Evolutionary conservation across 2,797 vertebrate species (phyloP).

Genomic region (Rhodeus uyekii): DNA sequence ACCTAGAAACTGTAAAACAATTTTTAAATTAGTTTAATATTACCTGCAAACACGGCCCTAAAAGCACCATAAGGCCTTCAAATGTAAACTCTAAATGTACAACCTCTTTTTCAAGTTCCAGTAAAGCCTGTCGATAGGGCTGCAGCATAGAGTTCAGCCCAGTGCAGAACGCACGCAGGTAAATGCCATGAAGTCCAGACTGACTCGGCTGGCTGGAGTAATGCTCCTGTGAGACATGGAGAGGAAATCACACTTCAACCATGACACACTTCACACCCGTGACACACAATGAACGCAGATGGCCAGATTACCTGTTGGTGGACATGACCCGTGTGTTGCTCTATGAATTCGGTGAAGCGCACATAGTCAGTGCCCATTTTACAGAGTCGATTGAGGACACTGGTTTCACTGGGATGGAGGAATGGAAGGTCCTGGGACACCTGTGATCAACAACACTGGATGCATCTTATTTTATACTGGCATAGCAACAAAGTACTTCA

Average conservation of each 20-base stretch:
- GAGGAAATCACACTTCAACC: background rate
- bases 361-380: constrained; percentile 94
- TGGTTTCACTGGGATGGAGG: constrained; percentile 94
- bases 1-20: constrained; percentile 87
- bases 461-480: background rate
- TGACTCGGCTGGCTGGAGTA: constrained; percentile 84
- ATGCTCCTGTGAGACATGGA: constrained; percentile 80
- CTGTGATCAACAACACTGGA: constrained; percentile 65
- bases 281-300: background rate
- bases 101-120: constrained; percentile 97
- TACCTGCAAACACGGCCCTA: background rate
- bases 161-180: constrained; percentile 94
- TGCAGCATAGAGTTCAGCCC: constrained; percentile 93
- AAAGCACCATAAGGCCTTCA: background rate
- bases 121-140: constrained; percentile 92
- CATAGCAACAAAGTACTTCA: background rate
- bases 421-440: constrained; percentile 95
- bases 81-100: background rate
- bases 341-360: constrained; percentile 95
- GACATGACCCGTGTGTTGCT: constrained; percentile 90
- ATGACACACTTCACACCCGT: background rate
- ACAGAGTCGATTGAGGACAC: constrained; percentile 89
- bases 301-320: constrained; percentile 75
- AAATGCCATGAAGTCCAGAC: constrained; percentile 90
- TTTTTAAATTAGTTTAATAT: background rate